phyloP scores from a whole-genome alignment of 2,888 invertebrate species.

The Muschampia plurimacula region DNA sequence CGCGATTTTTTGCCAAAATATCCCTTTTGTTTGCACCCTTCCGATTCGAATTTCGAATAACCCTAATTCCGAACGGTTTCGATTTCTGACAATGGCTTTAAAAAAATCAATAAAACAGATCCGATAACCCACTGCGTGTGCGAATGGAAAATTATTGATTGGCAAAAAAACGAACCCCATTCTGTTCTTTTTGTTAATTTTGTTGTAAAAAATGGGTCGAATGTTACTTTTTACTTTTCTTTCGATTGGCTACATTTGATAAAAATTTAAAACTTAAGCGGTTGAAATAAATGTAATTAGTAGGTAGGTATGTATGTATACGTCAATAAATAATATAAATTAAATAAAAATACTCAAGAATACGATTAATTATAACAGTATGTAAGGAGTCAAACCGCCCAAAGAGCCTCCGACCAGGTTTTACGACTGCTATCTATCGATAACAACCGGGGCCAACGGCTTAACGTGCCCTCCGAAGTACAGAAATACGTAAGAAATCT shows the following conservation, averaged over 20 bases:
- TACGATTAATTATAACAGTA: no score
- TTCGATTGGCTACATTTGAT: conserved; percentile 1
- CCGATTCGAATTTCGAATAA: conserved; percentile 34
- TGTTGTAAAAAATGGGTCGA: conserved; percentile 14
- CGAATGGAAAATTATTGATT: conserved; percentile 25
- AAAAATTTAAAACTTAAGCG: no score
- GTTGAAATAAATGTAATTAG: no score
- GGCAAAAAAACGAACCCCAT: conserved; percentile 30
- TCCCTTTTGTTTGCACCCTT: conserved; percentile 42
- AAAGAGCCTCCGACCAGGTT: no score
- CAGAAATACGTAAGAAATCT: no score
- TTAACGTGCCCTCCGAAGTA: no score
- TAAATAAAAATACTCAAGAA: no score
- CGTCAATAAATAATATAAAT: no score
- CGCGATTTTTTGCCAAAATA: conserved; percentile 39
- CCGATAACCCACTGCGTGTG: conserved; percentile 29
- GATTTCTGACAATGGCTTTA: conserved; percentile 32
- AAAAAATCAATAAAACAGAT: conserved; percentile 39
- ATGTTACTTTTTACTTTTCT: conserved; percentile 15
- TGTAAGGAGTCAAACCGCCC: no score
- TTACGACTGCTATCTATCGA: no score
- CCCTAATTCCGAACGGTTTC: conserved; percentile 38
- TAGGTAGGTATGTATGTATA: no score
- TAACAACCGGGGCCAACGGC: no score
- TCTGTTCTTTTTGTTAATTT: conserved; percentile 2